These are phyloP conservation scores for Megaceryle torquata DNA, from an alignment of 2,113 vertebrate genomes.

Conservation along the genomic window DNA sequence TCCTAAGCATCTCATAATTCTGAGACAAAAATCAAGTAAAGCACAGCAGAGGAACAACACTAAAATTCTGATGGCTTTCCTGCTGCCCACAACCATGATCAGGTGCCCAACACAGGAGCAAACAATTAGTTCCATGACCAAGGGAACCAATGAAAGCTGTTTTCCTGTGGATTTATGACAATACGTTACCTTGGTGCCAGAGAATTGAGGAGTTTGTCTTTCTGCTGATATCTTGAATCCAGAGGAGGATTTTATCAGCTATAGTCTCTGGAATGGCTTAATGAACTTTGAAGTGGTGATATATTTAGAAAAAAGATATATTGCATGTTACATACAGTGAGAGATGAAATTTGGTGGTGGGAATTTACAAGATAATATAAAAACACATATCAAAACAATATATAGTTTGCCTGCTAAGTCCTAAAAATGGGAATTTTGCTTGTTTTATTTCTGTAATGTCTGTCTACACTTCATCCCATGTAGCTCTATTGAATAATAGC, in stretches of 20 bases:
- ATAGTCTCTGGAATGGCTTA: background rate
- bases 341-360: background rate
- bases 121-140: conserved; percentile 41
- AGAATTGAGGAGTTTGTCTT: conserved; percentile 16
- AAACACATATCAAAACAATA: conserved; percentile 6
- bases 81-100: conserved; percentile 7
- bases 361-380: background rate
- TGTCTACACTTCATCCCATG: background rate
- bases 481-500: background rate
- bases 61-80: conserved; percentile 19
- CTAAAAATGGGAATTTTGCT: background rate
- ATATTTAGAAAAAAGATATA: background rate
- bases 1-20: conserved; percentile 37
- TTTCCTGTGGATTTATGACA: conserved; percentile 50
- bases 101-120: background rate
- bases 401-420: background rate
- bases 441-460: background rate
- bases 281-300: conserved; percentile 26
- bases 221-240: conserved; percentile 16
- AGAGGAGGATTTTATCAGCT: conserved; percentile 37
- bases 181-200: background rate
- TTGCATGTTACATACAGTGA: background rate
- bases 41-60: background rate
- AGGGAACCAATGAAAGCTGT: conserved; percentile 42
- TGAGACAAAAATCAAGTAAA: conserved; percentile 33